Evolutionary conservation across 2,797 vertebrate species (phyloP).

Genomic region (Perodicticus potto): DNA sequence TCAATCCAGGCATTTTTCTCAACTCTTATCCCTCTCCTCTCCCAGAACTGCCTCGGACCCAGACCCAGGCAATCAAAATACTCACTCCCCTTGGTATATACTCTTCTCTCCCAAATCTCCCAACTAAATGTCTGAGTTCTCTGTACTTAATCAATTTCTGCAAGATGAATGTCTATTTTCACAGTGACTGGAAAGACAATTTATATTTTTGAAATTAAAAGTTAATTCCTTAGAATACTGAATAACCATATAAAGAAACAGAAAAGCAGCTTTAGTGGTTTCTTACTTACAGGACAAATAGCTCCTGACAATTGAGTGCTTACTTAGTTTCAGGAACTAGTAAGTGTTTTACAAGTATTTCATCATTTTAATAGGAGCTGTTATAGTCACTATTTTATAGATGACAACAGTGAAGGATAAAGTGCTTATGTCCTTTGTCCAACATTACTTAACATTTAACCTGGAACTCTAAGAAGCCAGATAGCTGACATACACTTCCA

Average conservation of each 20-base stretch:
- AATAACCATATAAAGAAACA: neutral
- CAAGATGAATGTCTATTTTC: neutral
- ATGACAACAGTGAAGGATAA: neutral
- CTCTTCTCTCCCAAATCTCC: accelerated
- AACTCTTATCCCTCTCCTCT: accelerated
- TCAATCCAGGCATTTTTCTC: neutral
- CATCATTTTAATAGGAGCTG: neutral
- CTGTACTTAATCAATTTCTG: neutral
- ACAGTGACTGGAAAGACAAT: neutral
- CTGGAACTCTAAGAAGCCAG: neutral
- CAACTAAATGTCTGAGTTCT: neutral
- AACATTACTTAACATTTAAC: neutral
- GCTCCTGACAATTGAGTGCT: neutral
- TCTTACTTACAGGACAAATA: neutral
- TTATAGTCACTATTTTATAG: neutral
- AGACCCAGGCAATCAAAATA: neutral
- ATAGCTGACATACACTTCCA: neutral
- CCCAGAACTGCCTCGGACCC: neutral
- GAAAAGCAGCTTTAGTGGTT: neutral
- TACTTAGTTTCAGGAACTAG: neutral
- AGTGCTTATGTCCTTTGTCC: neutral
- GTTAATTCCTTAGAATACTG: neutral
- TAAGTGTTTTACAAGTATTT: neutral
- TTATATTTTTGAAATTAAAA: neutral
- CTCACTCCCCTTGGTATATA: accelerated